Percentiles rank a stretch among this genome's conserved stretches.
Evolutionary conservation across 2,888 invertebrate species (phyloP).

Genomic region (Nematopogon swammerdamellus): DNA sequence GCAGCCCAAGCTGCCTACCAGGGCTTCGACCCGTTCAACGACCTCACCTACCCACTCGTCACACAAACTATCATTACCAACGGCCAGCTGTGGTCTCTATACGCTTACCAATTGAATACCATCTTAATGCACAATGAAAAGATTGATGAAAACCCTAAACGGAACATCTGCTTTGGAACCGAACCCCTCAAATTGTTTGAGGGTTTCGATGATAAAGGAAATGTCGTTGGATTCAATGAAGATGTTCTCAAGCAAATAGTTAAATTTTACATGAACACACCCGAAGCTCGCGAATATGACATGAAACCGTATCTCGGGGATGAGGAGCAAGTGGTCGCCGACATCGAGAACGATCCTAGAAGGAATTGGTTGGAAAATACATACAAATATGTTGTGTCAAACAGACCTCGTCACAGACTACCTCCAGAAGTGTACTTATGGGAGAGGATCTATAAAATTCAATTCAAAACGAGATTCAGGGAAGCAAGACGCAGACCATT

Average conservation of each 20-base stretch:
- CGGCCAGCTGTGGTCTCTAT: constrained; percentile 83
- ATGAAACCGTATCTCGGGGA: constrained; percentile 71
- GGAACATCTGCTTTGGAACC: constrained; percentile 80
- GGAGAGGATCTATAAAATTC: constrained; percentile 80
- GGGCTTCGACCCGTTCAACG: constrained; percentile 89
- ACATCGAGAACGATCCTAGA: constrained; percentile 66
- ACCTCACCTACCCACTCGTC: constrained; percentile 86
- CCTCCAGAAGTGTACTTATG: constrained; percentile 72
- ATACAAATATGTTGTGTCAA: constrained; percentile 67
- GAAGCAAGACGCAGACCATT: constrained; percentile 70
- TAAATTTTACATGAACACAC: constrained; percentile 70
- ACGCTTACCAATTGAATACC: constrained; percentile 91
- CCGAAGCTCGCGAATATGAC: constrained; percentile 58
- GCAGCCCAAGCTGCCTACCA: constrained; percentile 75
- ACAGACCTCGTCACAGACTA: constrained; percentile 60
- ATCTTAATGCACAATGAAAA: constrained; percentile 62
- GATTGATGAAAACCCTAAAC: constrained; percentile 62
- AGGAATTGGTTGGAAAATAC: constrained; percentile 66
- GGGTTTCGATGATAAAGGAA: constrained; percentile 62
- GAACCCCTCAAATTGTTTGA: constrained; percentile 72
- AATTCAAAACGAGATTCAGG: constrained; percentile 63
- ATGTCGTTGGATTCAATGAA: constrained; percentile 76
- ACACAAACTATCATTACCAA: constrained; percentile 88
- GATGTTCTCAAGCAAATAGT: constrained; percentile 70
- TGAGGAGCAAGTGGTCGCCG: constrained; percentile 56